phyloP scores from a whole-genome alignment of 2,888 invertebrate genomes.

The Beris chalybata region DNA sequence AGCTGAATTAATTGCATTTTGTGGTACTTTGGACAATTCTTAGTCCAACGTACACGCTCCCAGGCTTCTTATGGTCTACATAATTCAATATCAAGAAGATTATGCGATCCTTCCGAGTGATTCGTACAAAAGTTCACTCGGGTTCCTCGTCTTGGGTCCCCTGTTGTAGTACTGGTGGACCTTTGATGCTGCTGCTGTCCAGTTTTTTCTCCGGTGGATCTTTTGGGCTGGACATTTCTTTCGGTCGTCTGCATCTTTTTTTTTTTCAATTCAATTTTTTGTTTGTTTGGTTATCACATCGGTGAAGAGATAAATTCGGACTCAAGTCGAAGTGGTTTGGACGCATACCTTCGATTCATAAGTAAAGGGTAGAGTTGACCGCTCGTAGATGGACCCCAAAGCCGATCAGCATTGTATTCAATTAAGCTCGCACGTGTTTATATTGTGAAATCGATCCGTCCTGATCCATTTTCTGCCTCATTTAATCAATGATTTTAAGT shows the following conservation, averaged over 20 bases:
- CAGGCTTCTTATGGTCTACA: not conserved
- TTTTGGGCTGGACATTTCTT: no score
- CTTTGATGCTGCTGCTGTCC: no score
- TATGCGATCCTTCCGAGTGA: slow-evolving; percentile 12
- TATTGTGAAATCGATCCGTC: slow-evolving; percentile 36
- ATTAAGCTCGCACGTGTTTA: slow-evolving; percentile 34
- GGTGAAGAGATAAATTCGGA: not conserved
- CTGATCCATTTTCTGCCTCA: slow-evolving; percentile 34
- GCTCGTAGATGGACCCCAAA: slow-evolving; percentile 6
- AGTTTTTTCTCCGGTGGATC: no score
- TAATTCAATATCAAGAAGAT: slow-evolving; percentile 20
- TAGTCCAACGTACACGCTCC: slow-evolving; percentile 1
- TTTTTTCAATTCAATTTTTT: not conserved
- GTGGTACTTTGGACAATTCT: slow-evolving; percentile 37
- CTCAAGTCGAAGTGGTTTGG: not conserved
- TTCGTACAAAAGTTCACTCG: slow-evolving; percentile 12
- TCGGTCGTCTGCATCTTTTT: no score
- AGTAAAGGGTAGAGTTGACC: not conserved
- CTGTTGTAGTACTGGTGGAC: not conserved
- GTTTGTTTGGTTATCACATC: not conserved
- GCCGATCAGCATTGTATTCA: slow-evolving; percentile 25
- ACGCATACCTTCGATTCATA: not conserved
- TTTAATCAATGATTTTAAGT: slow-evolving; percentile 25
- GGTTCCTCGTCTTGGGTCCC: not conserved
- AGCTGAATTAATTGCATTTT: slow-evolving; percentile 40